A percentile compares a stretch with the other conserved stretches of the same genome.
phyloP scores from a whole-genome alignment of 2,113 vertebrate genomes.

The Melozone crissalis region DNA sequence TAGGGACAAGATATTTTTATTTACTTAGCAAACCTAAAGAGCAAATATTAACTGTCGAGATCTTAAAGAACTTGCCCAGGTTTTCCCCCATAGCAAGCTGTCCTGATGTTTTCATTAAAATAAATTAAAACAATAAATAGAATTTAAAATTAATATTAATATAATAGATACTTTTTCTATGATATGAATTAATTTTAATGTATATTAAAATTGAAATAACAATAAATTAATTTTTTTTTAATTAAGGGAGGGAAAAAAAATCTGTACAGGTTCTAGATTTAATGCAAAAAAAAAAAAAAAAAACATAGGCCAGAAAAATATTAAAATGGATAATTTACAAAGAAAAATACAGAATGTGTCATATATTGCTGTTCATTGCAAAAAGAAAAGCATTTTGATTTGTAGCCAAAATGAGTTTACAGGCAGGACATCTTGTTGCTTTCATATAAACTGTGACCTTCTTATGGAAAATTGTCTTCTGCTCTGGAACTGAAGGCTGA shows the following conservation, averaged over 20 bases:
- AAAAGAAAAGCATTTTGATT: neutral
- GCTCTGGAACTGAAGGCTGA: neutral
- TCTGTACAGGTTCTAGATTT: neutral
- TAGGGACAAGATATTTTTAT: neutral
- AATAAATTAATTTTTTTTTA: no score
- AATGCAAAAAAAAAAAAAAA: neutral
- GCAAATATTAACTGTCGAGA: neutral
- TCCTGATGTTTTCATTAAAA: neutral
- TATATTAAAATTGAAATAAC: no score
- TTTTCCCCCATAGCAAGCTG: neutral
- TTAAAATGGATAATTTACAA: neutral
- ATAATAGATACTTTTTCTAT: no score
- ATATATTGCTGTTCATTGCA: neutral
- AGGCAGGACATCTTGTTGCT: neutral
- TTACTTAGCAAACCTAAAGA: neutral
- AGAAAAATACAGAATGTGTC: neutral
- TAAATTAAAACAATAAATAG: neutral
- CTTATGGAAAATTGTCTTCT: neutral
- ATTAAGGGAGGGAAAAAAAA: no score
- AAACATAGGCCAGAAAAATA: neutral
- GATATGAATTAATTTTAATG: no score
- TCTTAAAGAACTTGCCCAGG: neutral
- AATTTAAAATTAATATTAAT: no score
- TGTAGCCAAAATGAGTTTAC: neutral
- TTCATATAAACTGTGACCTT: neutral